These are phyloP conservation scores for Cryptocheilus praepositus DNA, from an alignment of 2,888 invertebrate species.

Conservation along the genomic window DNA sequence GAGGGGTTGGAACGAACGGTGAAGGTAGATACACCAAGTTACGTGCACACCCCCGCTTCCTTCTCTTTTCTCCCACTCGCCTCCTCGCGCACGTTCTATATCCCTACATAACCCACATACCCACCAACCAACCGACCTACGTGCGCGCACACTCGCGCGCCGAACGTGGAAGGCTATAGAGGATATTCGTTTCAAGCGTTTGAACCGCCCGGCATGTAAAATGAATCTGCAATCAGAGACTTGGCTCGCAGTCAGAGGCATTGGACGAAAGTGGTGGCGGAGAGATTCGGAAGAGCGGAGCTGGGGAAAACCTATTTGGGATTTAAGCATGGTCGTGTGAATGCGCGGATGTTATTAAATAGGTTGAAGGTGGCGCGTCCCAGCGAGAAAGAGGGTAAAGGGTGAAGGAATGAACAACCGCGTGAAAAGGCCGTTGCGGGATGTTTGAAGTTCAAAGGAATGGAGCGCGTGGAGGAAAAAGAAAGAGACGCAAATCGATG, in stretches of 20 bases:
- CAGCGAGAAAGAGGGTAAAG: background rate
- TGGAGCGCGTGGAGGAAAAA: background rate
- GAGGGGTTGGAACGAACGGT: slow-evolving; percentile 35
- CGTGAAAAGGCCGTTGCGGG: background rate
- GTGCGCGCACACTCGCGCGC: slow-evolving; percentile 5
- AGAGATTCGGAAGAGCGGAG: slow-evolving; percentile 7
- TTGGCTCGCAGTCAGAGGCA: slow-evolving; percentile 35
- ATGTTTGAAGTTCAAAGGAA: slow-evolving; percentile 11
- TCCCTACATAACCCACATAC: slow-evolving; percentile 18
- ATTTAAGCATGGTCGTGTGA: slow-evolving; percentile 28
- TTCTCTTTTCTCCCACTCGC: background rate
- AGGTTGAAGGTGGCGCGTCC: background rate
- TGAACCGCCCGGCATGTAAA: slow-evolving; percentile 26
- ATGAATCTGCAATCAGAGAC: slow-evolving; percentile 42
- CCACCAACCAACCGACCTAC: slow-evolving; percentile 6
- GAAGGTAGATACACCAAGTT: slow-evolving; percentile 37
- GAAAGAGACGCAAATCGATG: background rate
- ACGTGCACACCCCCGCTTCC: slow-evolving; percentile 25
- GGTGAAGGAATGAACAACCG: background rate
- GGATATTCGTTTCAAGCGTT: slow-evolving; percentile 36
- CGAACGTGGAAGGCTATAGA: background rate
- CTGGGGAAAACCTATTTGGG: slow-evolving; percentile 27
- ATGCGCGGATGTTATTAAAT: slow-evolving; percentile 33
- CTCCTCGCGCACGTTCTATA: slow-evolving; percentile 10
- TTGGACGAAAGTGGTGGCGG: slow-evolving; percentile 15